Conservation (phyloP, 2,797 vertebrate species). For the Megaceryle alcyon region DNA sequence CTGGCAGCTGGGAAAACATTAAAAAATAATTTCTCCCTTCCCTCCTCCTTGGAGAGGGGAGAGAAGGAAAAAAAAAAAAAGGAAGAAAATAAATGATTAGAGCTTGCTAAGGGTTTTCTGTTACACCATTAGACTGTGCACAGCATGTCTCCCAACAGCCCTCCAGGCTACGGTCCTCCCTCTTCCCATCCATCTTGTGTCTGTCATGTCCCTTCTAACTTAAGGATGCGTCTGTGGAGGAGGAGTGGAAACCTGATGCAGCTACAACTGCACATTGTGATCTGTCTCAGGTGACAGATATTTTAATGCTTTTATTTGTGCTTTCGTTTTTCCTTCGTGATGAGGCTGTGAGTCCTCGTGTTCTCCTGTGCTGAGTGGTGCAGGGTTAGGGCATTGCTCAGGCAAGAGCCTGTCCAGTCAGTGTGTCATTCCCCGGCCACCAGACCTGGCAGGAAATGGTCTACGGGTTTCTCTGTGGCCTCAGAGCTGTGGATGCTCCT, state of each 20-base stretch:
- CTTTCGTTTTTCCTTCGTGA: not conserved
- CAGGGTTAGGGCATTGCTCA: not conserved
- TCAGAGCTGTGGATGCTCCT: not conserved
- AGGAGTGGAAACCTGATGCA: not conserved
- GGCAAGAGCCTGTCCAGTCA: accelerated
- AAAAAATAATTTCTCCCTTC: not conserved
- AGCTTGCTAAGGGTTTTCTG: slow-evolving; percentile 1
- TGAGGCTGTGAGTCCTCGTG: not conserved
- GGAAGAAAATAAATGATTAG: not conserved
- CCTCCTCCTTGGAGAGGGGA: not conserved
- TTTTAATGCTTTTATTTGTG: not conserved
- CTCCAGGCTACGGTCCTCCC: not conserved
- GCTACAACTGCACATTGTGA: not conserved
- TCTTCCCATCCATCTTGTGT: not conserved
- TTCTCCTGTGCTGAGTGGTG: not conserved
- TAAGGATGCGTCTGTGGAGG: not conserved
- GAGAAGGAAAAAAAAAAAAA: no score
- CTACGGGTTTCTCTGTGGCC: not conserved
- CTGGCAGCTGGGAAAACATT: slow-evolving; percentile 14
- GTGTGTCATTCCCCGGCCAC: accelerated
- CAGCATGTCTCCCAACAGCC: not conserved
- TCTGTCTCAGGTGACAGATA: not conserved
- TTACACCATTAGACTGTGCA: not conserved
- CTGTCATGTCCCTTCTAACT: not conserved
- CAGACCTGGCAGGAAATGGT: not conserved